Conservation (phyloP, 2,113 vertebrate genomes). For the Mastomys coucha region DNA sequence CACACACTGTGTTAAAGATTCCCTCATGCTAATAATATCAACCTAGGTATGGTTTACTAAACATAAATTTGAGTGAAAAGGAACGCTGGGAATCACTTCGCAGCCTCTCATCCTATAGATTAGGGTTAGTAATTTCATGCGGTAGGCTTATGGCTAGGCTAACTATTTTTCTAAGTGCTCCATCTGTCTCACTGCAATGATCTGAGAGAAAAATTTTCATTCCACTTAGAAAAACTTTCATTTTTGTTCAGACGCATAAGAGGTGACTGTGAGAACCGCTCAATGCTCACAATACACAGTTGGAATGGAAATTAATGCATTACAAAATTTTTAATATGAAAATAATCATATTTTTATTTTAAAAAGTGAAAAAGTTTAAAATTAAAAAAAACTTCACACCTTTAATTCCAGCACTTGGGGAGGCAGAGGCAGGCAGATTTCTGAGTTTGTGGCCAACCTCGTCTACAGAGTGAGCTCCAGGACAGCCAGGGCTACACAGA, state of each 20-base stretch:
- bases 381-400: no score
- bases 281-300: neutral
- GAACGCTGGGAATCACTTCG: neutral
- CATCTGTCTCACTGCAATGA: neutral
- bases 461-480: no score
- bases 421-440: no score
- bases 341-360: neutral
- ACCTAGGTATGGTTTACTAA: neutral
- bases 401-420: no score
- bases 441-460: no score
- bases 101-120: conserved; percentile 21
- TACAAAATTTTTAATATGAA: neutral
- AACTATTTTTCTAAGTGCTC: neutral
- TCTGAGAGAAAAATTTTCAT: conserved; percentile 10
- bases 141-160: neutral
- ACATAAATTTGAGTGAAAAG: neutral
- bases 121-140: neutral
- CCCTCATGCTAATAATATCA: neutral
- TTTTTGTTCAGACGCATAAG: neutral
- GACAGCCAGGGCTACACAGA: no score
- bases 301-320: neutral
- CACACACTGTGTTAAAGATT: neutral
- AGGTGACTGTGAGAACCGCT: neutral
- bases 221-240: neutral
- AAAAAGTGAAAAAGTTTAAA: neutral